phyloP scores from a whole-genome alignment of 2,888 invertebrate species.

The Lucinisca nassula region DNA sequence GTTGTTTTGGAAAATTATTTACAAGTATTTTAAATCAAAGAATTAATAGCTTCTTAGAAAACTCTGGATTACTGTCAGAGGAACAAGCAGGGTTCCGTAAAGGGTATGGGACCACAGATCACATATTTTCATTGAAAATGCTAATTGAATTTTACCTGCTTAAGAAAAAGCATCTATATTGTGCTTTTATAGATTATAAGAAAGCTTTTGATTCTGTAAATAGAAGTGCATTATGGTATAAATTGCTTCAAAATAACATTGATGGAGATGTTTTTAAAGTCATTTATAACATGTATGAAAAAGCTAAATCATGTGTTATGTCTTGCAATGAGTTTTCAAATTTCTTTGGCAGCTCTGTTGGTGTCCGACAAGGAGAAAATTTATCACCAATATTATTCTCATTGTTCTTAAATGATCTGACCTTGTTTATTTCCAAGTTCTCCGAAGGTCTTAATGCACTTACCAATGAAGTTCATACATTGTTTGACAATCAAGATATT shows the following conservation, averaged over 20 bases:
- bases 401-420: background rate
- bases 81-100: background rate
- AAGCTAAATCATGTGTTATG: slow-evolving; percentile 1
- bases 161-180: background rate
- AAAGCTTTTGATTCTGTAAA: background rate
- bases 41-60: background rate
- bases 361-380: slow-evolving; percentile 2
- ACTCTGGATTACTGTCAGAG: background rate
- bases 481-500: slow-evolving; percentile 21
- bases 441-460: background rate
- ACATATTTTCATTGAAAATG: background rate
- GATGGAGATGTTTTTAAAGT: background rate
- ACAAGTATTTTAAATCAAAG: background rate
- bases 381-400: slow-evolving; percentile 8
- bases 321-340: background rate
- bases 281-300: background rate
- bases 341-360: background rate
- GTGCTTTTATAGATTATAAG: slow-evolving; percentile 2
- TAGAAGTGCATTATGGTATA: background rate
- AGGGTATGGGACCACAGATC: background rate
- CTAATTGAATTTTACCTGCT: background rate
- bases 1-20: slow-evolving; percentile 4
- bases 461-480: background rate
- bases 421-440: background rate
- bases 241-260: background rate